Evolutionary conservation across 2,113 vertebrate genomes (phyloP), one percentile per base, ranked within the genome.

Genomic region (Pomatostomus ruficeps): DNA sequence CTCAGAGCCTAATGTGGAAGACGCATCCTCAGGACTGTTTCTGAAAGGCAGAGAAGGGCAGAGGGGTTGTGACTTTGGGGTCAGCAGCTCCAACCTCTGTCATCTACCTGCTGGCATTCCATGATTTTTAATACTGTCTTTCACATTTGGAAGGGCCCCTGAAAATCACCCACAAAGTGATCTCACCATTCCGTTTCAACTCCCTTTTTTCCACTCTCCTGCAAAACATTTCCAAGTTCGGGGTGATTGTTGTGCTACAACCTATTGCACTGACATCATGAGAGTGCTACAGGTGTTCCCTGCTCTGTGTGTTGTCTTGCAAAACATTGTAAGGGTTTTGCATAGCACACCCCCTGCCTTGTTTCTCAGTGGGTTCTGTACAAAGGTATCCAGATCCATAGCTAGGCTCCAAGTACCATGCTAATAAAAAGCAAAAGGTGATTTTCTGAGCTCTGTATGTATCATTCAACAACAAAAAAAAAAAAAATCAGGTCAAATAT

Each of bases 391-490:
- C 46, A 83, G 45, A 70, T 55, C 35, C 19, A 62, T 70, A 25
- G 36, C 31, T 75, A 33, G 8, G 29, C 31, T 88, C 22, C 55
- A 73, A 46, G 43, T 49, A 22, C 29, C 16, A 11, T 19, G 16
- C 46, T 73, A 92, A 74, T 31, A 62, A 91, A 89, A 76, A 70
- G n/a, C 33, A 61, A 49, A 86, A 87, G 14, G 74, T 35, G 8
- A 38, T 84, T 91, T 58, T 26, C 14, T 3, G 4, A 81, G 52
- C 43, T 86, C 48, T 88, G 22, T 23, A 52, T n/a, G 40, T 43
- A 68, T 65, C 55, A 67, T 67, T 74, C 65, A 66, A 57, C 28
- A 72, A 10, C 43, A 54, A 75, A 23, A 46, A 4, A 63, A 35
- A n/a, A n/a, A 76, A 54, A 58, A 4, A 0, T 49, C 10, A 9